Evolutionary conservation across 2,888 invertebrate genomes (phyloP).

Genomic region (Andrena trimmerana): DNA sequence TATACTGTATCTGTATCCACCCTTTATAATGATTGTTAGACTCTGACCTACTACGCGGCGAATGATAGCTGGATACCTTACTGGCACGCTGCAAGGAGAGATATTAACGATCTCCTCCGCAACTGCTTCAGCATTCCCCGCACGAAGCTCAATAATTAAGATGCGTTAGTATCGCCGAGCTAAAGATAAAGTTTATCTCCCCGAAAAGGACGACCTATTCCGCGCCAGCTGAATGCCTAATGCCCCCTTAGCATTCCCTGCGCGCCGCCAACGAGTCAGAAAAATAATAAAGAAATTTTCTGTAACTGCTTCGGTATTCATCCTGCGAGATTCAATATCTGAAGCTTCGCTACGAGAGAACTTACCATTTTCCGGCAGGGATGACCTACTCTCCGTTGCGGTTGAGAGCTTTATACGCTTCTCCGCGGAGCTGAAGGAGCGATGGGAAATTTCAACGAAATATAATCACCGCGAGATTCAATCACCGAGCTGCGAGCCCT

Average conservation of each 20-base stretch:
- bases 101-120: background rate
- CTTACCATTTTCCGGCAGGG: background rate
- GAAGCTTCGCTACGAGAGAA: background rate
- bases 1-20: background rate
- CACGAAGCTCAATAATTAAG: constrained; percentile 17
- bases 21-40: constrained; percentile 3
- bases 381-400: constrained; percentile 18
- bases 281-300: constrained; percentile 27
- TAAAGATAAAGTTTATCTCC: constrained; percentile 8
- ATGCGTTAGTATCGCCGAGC: background rate
- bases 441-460: background rate
- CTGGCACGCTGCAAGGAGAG: background rate
- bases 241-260: constrained; percentile 9
- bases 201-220: background rate
- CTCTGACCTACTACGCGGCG: constrained; percentile 5
- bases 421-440: background rate
- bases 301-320: constrained; percentile 8
- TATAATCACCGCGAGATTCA: constrained; percentile 8
- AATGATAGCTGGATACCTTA: background rate
- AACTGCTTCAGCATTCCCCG: background rate
- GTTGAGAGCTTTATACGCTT: constrained; percentile 1
- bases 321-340: constrained; percentile 39
- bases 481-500: background rate
- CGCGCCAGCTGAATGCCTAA: background rate
- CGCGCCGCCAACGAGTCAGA: background rate